phyloP scores from a whole-genome alignment of 2,888 invertebrate genomes.

The Thecophora atra region DNA sequence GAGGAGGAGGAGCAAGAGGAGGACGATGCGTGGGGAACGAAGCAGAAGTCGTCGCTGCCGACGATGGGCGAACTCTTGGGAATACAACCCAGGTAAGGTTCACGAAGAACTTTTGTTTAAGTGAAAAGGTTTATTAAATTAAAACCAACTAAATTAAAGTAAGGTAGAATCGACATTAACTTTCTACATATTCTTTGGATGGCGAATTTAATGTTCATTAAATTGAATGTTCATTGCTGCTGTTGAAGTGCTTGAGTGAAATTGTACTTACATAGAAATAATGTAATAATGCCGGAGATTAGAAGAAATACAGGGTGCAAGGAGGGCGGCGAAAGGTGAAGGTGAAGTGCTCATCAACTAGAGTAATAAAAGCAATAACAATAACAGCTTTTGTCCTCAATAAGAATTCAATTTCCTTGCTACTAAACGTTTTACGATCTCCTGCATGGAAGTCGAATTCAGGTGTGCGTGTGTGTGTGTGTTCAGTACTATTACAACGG shows the following conservation, averaged over 20 bases:
- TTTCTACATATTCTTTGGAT: too few species aligned
- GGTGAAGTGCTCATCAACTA: not conserved
- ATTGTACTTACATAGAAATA: too few species aligned
- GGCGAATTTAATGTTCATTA: too few species aligned
- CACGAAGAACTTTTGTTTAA: not conserved
- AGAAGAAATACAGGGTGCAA: too few species aligned
- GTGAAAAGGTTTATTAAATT: too few species aligned
- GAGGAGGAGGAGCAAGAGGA: slow-evolving; percentile 69
- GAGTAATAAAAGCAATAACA: slow-evolving; percentile 18
- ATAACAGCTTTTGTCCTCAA: not conserved
- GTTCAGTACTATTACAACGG: not conserved
- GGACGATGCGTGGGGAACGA: slow-evolving; percentile 51
- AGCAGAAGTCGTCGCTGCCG: slow-evolving; percentile 69
- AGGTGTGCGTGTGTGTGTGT: slow-evolving; percentile 5
- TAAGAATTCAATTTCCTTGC: slow-evolving; percentile 56
- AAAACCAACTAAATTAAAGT: not conserved
- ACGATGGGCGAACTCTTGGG: slow-evolving; percentile 76
- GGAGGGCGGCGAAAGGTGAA: not conserved
- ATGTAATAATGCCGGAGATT: too few species aligned
- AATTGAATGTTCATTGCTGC: too few species aligned
- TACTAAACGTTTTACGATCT: slow-evolving; percentile 9
- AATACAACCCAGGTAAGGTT: slow-evolving; percentile 65
- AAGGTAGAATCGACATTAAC: not conserved
- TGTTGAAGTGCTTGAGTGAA: too few species aligned
- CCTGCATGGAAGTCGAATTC: not conserved